Evolutionary conservation across 2,797 vertebrate species (phyloP).

Genomic region (Anabas testudineus): DNA sequence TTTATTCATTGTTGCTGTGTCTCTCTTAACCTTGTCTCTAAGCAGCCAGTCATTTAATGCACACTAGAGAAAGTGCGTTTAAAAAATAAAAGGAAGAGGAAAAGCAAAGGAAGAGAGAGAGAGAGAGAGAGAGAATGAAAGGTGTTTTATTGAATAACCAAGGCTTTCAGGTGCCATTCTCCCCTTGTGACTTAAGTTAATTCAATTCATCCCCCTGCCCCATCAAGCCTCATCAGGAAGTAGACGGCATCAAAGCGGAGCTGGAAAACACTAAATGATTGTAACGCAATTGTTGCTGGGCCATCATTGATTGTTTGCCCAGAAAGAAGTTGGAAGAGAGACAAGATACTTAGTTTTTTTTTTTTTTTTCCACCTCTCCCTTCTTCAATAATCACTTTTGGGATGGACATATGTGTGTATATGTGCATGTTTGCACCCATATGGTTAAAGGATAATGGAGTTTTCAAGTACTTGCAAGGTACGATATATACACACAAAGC

Average conservation of each 20-base stretch:
- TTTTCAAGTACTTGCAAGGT: constrained; percentile 27
- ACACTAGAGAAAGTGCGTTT: constrained; percentile 42
- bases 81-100: constrained; percentile 40
- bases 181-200: constrained; percentile 76
- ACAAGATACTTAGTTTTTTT: constrained; percentile 75
- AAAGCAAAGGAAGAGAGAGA: constrained; percentile 46
- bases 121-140: constrained; percentile 71
- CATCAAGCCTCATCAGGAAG: constrained; percentile 73
- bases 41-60: constrained; percentile 57
- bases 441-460: constrained; percentile 40
- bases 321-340: constrained; percentile 77
- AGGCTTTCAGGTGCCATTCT: constrained; percentile 79
- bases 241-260: constrained; percentile 75
- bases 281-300: constrained; percentile 81
- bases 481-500: constrained; percentile 22
- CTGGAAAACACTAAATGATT: constrained; percentile 81
- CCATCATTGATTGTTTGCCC: constrained; percentile 80
- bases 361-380: constrained; percentile 68
- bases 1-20: constrained; percentile 29
- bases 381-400: constrained; percentile 65
- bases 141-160: constrained; percentile 78
- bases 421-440: constrained; percentile 49
- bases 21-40: constrained; percentile 54
- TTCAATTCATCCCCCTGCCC: constrained; percentile 74
- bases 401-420: constrained; percentile 29